A percentile compares a stretch with the other conserved stretches of the same genome.
Conservation (phyloP, 2,888 invertebrate species). For the Synergus umbraculus region DNA sequence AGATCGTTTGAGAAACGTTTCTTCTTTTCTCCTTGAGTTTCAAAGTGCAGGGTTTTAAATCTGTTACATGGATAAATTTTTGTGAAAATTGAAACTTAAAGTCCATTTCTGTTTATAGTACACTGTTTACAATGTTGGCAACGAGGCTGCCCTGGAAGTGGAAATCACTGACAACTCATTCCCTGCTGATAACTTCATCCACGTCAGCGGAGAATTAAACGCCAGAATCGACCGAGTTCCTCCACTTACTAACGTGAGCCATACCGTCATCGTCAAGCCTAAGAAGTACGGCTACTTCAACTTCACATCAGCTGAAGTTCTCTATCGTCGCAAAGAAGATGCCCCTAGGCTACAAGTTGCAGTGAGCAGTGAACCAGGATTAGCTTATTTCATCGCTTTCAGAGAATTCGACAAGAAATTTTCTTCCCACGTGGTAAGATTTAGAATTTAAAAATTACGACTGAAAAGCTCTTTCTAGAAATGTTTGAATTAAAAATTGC, state of each 20-base stretch:
- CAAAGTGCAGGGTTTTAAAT: too few relatives aligned
- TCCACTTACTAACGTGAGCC: constrained; percentile 95
- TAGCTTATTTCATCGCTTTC: constrained; percentile 95
- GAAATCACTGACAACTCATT: constrained; percentile 94
- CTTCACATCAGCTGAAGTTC: constrained; percentile 96
- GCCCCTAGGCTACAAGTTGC: constrained; percentile 82
- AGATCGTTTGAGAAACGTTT: too few relatives aligned
- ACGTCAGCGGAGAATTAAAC: constrained; percentile 91
- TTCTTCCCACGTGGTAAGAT: constrained; percentile 92
- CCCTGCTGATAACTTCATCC: constrained; percentile 93
- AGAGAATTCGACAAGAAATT: constrained; percentile 97
- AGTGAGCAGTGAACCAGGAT: constrained; percentile 93
- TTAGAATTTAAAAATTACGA: constrained; percentile 40
- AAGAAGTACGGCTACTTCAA: constrained; percentile 96
- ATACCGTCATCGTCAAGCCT: constrained; percentile 94
- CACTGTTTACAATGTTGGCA: constrained; percentile 95
- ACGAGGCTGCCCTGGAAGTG: constrained; percentile 92
- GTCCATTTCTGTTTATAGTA: constrained; percentile 79
- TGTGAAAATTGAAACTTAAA: not conserved
- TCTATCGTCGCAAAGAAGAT: constrained; percentile 92
- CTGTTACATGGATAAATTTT: not conserved
- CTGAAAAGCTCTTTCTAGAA: not conserved
- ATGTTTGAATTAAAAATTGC: not conserved
- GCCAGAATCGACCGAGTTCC: constrained; percentile 93
- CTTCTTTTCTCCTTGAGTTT: too few relatives aligned